Evolutionary conservation across 2,888 invertebrate genomes (phyloP), one percentile per base, ranked within the genome.

Genomic region (Heliconius hortense): DNA sequence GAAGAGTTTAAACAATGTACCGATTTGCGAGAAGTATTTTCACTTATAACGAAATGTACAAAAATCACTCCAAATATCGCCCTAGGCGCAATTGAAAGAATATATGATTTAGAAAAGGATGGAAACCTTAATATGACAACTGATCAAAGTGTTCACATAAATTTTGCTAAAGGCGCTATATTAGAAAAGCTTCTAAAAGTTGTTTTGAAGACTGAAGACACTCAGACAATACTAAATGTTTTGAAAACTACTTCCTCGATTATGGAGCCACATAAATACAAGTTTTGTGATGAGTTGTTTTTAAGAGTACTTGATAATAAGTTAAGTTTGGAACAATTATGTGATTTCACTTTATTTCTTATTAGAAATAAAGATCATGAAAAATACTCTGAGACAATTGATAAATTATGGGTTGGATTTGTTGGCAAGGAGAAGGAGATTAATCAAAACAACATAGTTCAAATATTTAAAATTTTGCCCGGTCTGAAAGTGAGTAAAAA

Each of bases 381-480:
- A 7, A 93, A 89, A 77, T 95, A 95, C 84, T 88, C 90, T 39
- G 92, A 94, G 35, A 92, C 92, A 13, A 91, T 95, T 76, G 96
- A 96, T 81, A 95, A 95, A 83, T 86, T 96, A 60, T 96, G 96
- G 96, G 90, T 95, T 76, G 96, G 96, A 15, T 94, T 96, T 81
- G 87, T 94, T 28, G 95, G 94, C 77, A 94, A 93, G 74, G 94
- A 95, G 80, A 84, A 90, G 56, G 94, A 95, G 43, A 95, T 96
- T 62, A 88, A 94, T 85, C 94, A 94, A 76, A 87, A 87, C 15
- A 95, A 96, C 84, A 91, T 96, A 76, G 89, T 94, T 2, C 84
- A 92, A 43, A 87, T 96, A 21, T 96, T 95, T 83, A 89, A 89
- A 81, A 89, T 95, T 53, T 83, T 96, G 31, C 94, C 95, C 62